Base-by-base conservation (phyloP, 2,113 vertebrate species). In the Steatornis caripensis region DNA sequence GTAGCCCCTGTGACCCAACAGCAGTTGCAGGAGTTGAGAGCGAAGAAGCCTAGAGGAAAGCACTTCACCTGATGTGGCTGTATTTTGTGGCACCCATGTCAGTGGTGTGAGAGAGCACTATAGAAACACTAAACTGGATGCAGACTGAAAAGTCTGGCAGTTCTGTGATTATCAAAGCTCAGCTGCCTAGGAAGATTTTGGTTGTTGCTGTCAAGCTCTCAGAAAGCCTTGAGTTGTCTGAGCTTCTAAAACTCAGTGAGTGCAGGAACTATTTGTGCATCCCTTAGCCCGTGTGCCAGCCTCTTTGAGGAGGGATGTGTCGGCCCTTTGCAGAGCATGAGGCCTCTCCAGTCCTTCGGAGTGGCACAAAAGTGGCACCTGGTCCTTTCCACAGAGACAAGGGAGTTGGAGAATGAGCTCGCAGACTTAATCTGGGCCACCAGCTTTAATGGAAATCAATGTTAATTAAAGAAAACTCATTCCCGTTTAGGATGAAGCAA, bases 381-480 rank as follows among this genome's bases (percentile, higher is more conserved):
- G 37, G 26, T 54, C 37, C 54, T 46, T 77, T 69, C 66, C 41
- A 74, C 21, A 12, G 57, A 55, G 51, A 51, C 39, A 55, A 87
- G 39, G 10, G 20, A 75, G 34, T 4, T 15, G 13, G 37, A 86
- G 70, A 71, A 90, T 23, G 51, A 89, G 60, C 27, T 87, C 65
- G 64, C 11, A 23, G 53, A 61, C 76, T 91, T 75, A 79, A 76
- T 83, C 32, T 75, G 74, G 74, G 29, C 55, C 80, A 62, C 16
- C 66, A 78, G 64, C 58, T 89, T 66, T 76, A 83, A 90, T 19
- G 71, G 55, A 80, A 90, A 92, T 74, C 46, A 43, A 27, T 88
- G 82, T 76, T 81, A 61, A 95, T 87, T 87, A 89, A 77, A 80
- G 84, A 81, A 84, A 74, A 58, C 23, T 81, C 72, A 55, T 84